phyloP scores from a whole-genome alignment of 2,797 vertebrate genomes.

The Sebastes jordani region DNA sequence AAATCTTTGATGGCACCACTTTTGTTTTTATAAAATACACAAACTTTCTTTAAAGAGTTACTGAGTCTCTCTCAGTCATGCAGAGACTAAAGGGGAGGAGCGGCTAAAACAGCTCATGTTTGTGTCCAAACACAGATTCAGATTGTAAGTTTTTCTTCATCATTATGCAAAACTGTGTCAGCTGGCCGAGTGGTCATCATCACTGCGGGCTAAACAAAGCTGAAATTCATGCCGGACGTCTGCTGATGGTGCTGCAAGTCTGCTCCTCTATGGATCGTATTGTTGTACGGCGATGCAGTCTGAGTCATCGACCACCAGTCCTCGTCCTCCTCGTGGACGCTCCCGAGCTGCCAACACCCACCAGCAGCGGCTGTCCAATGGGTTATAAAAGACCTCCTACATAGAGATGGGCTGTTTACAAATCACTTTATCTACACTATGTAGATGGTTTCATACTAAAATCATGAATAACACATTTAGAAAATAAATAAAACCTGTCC shows the following conservation, averaged over 20 bases:
- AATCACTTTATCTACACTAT: background rate
- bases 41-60: background rate
- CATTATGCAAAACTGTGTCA: conserved; percentile 22
- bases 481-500: background rate
- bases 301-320: conserved; percentile 65
- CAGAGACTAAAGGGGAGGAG: background rate
- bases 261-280: conserved; percentile 44
- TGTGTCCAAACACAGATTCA: conserved; percentile 33
- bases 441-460: background rate
- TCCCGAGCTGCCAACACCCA: conserved; percentile 55
- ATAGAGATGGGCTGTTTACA: background rate
- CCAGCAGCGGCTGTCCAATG: conserved; percentile 41
- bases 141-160: background rate
- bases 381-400: conserved; percentile 30
- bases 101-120: background rate
- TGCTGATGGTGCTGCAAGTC: conserved; percentile 34
- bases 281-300: conserved; percentile 48
- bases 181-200: conserved; percentile 19
- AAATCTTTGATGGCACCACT: background rate
- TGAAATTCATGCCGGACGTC: conserved; percentile 50
- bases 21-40: conserved; percentile 8
- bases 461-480: background rate
- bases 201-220: conserved; percentile 58
- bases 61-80: background rate
- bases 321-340: conserved; percentile 9